Base-by-base conservation (phyloP, 2,888 invertebrate species). In the Hyppa rectilinea region DNA sequence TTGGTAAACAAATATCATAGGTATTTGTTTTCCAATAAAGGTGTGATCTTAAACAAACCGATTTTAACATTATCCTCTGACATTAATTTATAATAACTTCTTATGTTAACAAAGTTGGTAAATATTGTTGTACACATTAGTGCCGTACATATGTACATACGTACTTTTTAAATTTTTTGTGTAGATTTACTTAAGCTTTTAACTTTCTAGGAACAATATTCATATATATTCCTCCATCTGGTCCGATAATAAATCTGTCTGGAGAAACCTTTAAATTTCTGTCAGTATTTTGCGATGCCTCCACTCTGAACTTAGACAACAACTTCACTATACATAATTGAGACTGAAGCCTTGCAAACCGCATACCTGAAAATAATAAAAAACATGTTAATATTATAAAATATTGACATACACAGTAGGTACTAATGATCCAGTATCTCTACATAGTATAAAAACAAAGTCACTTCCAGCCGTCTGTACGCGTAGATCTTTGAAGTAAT, bases 281-380 rank as follows among this genome's bases (percentile, higher is more conserved):
- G 6, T 76, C 68, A 1, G 89, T 90, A 12, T 87, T 87, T n/a
- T 80, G 75, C 0, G 87, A 86, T n/a, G 82, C 70, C 36, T 88
- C 84, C 10, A 92, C 85, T 53, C 85, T 82, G 72, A 85, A 92
- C 17, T 86, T 87, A 0, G 87, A 86, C 14, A 93, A 66, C 4
- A 92, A 64, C 63, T 87, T 89, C 6, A 83, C 75, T 1, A 91
- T 64, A 40, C 90, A 88, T 43, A 92, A 78, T 14, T 79, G 75
- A 29, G 87, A 85, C 58, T 92, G 90, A 7, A 91, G 67, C 70
- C 85, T 88, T 14, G 88, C 90, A 69, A 92, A 92, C 14, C 92
- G 87, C 86, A 89, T 85, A 12, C 92, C 92, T 92, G 78, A 43
- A 89, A 70, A 89, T 49, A 64, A 71, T 14, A 66, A 38, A 47